These are phyloP conservation scores for Sitta carolinensis DNA, from an alignment of 2,797 vertebrate species.

Conservation along the genomic window DNA sequence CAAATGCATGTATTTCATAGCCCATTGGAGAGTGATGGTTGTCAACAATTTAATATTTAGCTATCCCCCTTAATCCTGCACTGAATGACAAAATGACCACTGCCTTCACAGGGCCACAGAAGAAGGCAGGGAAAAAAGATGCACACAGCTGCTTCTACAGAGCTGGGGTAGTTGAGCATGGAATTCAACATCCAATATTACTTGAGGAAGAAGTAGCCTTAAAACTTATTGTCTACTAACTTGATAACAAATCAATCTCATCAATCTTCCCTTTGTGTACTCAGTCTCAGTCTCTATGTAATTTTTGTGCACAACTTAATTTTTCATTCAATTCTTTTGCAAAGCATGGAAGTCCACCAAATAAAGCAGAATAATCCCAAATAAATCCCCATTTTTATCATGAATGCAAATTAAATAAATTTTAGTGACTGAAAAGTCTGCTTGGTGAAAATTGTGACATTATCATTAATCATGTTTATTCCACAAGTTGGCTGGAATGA, in stretches of 20 bases:
- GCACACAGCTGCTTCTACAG: neutral
- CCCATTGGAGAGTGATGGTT: neutral
- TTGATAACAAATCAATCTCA: neutral
- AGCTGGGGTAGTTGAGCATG: rapidly evolving
- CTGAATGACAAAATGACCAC: neutral
- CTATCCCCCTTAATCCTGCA: neutral
- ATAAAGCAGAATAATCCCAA: neutral
- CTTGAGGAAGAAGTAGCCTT: neutral
- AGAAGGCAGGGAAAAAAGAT: neutral
- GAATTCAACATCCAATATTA: neutral
- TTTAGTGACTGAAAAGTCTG: neutral
- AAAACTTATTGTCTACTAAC: neutral
- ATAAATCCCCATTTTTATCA: neutral
- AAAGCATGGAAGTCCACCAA: neutral
- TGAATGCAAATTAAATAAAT: neutral
- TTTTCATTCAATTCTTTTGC: neutral
- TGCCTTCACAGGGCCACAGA: neutral
- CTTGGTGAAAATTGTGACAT: neutral
- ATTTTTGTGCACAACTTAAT: neutral
- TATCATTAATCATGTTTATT: neutral
- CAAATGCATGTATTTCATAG: neutral
- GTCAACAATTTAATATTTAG: neutral
- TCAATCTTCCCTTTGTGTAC: neutral
- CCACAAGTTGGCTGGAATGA: neutral
- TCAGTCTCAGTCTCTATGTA: neutral